Evolutionary conservation across 2,797 vertebrate genomes (phyloP).

Genomic region (Adelosebastes latens): DNA sequence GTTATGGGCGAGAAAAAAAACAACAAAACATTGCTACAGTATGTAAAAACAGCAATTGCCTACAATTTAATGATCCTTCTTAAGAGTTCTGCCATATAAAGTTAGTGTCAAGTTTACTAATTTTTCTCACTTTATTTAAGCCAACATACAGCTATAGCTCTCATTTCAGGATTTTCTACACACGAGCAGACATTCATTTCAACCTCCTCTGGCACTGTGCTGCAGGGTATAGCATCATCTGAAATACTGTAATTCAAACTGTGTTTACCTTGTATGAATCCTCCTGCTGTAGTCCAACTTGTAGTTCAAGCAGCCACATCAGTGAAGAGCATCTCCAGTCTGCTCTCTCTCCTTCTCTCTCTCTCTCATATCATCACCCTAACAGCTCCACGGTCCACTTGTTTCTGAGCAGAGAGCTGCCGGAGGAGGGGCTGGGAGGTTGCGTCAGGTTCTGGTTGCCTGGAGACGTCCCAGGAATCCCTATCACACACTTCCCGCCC

Average conservation of each 20-base stretch:
- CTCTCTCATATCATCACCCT: not conserved
- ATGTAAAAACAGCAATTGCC: not conserved
- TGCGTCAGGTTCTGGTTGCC: conserved; percentile 80
- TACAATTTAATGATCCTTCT: not conserved
- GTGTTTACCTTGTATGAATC: conserved; percentile 29
- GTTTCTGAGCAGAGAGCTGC: conserved; percentile 59
- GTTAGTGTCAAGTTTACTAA: not conserved
- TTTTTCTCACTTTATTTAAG: not conserved
- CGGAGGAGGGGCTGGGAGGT: conserved; percentile 67
- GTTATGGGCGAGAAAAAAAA: not conserved
- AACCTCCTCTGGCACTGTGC: not conserved
- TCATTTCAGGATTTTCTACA: accelerated
- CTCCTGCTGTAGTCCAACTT: not conserved
- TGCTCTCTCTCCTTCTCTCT: not conserved
- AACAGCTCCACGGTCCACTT: conserved; percentile 41
- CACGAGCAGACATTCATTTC: not conserved
- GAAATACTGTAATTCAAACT: not conserved
- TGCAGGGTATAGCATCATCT: not conserved
- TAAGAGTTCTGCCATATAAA: not conserved
- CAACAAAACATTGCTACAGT: not conserved
- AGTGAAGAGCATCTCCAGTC: not conserved
- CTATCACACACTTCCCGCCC: conserved; percentile 40
- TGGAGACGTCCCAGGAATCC: conserved; percentile 75
- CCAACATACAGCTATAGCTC: not conserved
- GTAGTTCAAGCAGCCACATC: not conserved